phyloP scores from a whole-genome alignment of 2,888 invertebrate species.

The Drosophila pseudotalamancana region DNA sequence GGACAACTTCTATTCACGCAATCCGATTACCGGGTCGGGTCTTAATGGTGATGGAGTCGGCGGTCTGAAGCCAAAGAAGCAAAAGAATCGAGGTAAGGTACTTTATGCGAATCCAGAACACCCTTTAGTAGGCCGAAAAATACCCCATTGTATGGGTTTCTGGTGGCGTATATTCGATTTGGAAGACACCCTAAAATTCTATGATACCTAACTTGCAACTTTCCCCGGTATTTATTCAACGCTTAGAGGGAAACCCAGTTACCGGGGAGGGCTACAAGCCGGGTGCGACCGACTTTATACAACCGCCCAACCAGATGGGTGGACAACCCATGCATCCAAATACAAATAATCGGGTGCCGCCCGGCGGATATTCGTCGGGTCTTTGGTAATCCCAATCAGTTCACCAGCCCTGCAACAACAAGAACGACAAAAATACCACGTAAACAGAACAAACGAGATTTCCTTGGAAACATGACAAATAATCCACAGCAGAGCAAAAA shows the following conservation, averaged over 20 bases:
- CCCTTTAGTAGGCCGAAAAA: no score
- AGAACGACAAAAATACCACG: not conserved
- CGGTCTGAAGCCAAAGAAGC: constrained; percentile 38
- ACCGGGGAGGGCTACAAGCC: constrained; percentile 22
- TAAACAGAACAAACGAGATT: not conserved
- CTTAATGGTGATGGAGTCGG: constrained; percentile 49
- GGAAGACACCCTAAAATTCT: no score
- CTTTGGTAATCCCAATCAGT: constrained; percentile 9
- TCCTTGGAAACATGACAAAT: not conserved
- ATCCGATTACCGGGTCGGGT: constrained; percentile 57
- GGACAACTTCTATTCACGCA: constrained; percentile 30
- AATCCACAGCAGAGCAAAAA: not conserved
- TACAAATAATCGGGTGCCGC: not conserved
- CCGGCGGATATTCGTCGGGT: constrained; percentile 17
- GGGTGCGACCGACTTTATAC: constrained; percentile 3
- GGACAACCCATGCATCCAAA: not conserved
- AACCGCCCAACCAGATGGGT: not conserved
- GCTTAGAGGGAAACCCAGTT: constrained; percentile 16
- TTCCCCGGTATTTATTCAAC: not conserved
- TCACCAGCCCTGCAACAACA: not conserved
- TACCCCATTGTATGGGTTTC: no score
- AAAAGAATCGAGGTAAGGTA: constrained; percentile 54
- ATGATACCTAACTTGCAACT: no score
- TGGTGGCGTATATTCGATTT: no score
- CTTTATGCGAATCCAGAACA: no score